These are phyloP conservation scores for Microcebus lehilahytsara DNA, from an alignment of 2,113 vertebrate genomes.

Conservation along the genomic window DNA sequence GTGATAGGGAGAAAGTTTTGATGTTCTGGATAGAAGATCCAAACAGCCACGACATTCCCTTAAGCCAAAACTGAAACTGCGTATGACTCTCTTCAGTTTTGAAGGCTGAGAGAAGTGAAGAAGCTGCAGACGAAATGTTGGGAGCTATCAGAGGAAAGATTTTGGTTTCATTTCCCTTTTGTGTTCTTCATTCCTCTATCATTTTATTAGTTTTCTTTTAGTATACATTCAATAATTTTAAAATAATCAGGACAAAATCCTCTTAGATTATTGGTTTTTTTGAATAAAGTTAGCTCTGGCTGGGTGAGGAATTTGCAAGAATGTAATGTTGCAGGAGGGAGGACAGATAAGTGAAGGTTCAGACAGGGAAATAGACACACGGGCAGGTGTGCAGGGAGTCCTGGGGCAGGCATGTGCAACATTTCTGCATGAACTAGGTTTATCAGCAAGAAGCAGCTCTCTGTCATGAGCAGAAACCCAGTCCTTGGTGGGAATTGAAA, in stretches of 20 bases:
- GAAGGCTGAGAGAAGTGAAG: not conserved
- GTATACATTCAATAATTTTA: not conserved
- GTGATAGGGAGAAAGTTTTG: not conserved
- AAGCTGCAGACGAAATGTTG: not conserved
- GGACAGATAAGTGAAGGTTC: no score
- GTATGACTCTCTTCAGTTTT: not conserved
- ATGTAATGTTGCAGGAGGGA: rapidly evolving
- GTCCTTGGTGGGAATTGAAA: not conserved
- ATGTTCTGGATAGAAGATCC: not conserved
- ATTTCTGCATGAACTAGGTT: rapidly evolving
- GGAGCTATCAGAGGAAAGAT: not conserved
- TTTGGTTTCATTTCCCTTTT: not conserved
- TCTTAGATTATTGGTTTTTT: not conserved
- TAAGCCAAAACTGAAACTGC: not conserved
- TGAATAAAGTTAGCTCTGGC: not conserved
- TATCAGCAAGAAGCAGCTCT: not conserved
- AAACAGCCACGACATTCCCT: not conserved
- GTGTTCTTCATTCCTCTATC: not conserved
- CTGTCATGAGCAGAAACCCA: no score
- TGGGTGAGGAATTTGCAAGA: not conserved
- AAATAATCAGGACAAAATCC: not conserved
- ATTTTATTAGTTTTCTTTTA: not conserved
- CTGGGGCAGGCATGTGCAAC: rapidly evolving
- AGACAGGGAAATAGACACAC: rapidly evolving
- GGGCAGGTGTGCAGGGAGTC: rapidly evolving